phyloP scores from a whole-genome alignment of 1,140 invertebrate species.

The Bombus confusus region DNA sequence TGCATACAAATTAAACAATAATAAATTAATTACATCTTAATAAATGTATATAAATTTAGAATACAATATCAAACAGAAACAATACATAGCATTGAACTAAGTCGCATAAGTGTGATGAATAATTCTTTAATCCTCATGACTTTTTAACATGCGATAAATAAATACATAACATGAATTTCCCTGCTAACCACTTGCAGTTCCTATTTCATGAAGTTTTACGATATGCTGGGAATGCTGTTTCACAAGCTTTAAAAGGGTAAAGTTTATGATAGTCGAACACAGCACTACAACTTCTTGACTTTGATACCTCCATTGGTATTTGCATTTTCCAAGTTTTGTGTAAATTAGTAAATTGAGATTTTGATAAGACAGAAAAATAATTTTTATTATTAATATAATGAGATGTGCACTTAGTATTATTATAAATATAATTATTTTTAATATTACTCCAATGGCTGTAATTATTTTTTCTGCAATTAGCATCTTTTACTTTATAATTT shows the following conservation, averaged over 20 bases:
- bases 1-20: constrained; percentile 36
- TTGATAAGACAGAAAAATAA: constrained; percentile 56
- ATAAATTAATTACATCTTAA: constrained; percentile 50
- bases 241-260: constrained; percentile 45
- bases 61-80: constrained; percentile 47
- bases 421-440: constrained; percentile 55
- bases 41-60: constrained; percentile 55
- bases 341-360: constrained; percentile 59
- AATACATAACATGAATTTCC: constrained; percentile 55
- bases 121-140: constrained; percentile 18
- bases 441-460: constrained; percentile 50
- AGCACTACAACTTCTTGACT: constrained; percentile 61
- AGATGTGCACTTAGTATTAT: constrained; percentile 41
- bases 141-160: constrained; percentile 23
- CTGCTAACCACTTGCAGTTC: constrained; percentile 49
- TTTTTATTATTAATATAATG: constrained; percentile 45
- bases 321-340: constrained; percentile 59
- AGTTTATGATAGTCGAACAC: constrained; percentile 51
- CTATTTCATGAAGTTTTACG: constrained; percentile 57
- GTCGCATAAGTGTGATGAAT: constrained; percentile 16
- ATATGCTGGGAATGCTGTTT: constrained; percentile 40
- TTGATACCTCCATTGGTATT: constrained; percentile 42
- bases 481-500: constrained; percentile 38
- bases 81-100: constrained; percentile 13
- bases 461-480: constrained; percentile 32